These are phyloP conservation scores for Agrotis puta DNA, from an alignment of 2,888 invertebrate species.

Conservation along the genomic window DNA sequence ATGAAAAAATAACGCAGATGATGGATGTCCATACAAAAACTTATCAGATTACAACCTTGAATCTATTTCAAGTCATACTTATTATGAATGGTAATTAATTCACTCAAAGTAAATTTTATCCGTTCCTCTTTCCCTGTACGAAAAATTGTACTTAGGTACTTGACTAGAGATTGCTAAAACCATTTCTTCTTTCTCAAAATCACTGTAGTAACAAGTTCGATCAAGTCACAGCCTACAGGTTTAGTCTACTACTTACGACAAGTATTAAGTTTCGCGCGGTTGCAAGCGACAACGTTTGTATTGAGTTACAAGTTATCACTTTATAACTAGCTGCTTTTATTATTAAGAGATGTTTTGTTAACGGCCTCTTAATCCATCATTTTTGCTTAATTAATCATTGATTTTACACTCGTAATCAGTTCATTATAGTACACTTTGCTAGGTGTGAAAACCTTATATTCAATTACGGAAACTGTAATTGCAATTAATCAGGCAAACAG, in stretches of 20 bases:
- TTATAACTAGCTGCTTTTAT: constrained; percentile 26
- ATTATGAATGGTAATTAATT: neutral
- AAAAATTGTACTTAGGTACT: no score
- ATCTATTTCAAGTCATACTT: no score
- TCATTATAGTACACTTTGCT: neutral
- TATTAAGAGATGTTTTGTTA: constrained; percentile 4
- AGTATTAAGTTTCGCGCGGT: constrained; percentile 44
- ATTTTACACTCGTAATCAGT: no score
- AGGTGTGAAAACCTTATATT: neutral
- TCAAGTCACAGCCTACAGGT: constrained; percentile 32
- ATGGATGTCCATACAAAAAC: neutral
- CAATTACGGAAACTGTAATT: neutral
- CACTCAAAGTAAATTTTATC: neutral
- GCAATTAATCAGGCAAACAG: neutral
- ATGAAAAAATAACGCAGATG: no score
- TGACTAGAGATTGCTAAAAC: neutral
- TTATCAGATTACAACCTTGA: neutral
- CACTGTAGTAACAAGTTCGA: constrained; percentile 16
- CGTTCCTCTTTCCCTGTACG: no score
- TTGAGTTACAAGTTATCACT: constrained; percentile 40
- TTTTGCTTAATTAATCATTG: neutral
- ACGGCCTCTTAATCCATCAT: neutral
- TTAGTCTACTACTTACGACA: constrained; percentile 21
- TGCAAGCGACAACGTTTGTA: constrained; percentile 55
- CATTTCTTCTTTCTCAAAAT: constrained; percentile 7